Conservation (phyloP, 1,140 invertebrate genomes). For the Capitella teleta region DNA sequence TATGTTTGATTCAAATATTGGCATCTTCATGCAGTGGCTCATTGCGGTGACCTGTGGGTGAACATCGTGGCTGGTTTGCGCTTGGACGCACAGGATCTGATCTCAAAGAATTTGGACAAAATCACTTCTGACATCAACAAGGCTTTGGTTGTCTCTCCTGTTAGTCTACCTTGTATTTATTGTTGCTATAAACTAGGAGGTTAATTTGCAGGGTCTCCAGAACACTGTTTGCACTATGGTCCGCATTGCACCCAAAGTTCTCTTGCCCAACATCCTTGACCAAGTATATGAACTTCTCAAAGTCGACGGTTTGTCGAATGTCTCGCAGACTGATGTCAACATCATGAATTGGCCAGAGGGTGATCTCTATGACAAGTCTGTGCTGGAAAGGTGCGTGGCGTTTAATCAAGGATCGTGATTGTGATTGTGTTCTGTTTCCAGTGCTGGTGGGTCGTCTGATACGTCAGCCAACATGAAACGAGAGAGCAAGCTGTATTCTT, state of each 20-base stretch:
- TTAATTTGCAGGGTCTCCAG: conserved; percentile 23
- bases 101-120: too few relatives aligned
- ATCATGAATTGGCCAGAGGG: conserved; percentile 80
- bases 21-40: too few relatives aligned
- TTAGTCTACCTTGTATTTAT: too few relatives aligned
- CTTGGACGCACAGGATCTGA: too few relatives aligned
- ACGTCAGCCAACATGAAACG: conserved; percentile 72
- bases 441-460: too few relatives aligned
- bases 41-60: too few relatives aligned
- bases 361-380: conserved; percentile 78
- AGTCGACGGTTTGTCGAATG: conserved; percentile 55
- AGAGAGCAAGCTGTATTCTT: conserved; percentile 93
- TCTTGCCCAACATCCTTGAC: conserved; percentile 51
- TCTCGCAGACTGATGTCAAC: conserved; percentile 77
- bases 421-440: neutral
- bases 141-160: too few relatives aligned
- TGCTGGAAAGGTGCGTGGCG: conserved; percentile 60
- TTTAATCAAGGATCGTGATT: neutral
- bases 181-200: too few relatives aligned
- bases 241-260: conserved; percentile 51
- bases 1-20: too few relatives aligned
- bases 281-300: conserved; percentile 50
- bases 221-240: conserved; percentile 47
- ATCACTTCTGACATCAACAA: too few relatives aligned
- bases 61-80: too few relatives aligned